Conservation (phyloP, 2,888 invertebrate species). For the Eupithecia vulgata region DNA sequence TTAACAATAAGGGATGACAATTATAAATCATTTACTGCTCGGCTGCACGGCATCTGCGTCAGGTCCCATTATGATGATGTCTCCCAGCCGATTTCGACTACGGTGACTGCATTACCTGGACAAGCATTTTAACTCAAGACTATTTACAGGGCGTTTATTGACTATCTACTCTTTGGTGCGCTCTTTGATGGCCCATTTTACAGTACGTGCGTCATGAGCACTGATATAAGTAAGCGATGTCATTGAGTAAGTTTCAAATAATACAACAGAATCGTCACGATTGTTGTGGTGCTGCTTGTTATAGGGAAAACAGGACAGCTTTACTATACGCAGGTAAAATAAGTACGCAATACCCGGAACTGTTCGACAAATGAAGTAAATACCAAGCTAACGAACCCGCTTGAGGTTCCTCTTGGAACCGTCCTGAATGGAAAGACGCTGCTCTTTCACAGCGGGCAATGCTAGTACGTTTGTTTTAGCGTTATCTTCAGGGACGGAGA, state of each 20-base stretch:
- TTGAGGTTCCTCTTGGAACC: constrained; percentile 66
- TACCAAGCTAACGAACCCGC: constrained; percentile 61
- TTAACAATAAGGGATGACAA: not conserved
- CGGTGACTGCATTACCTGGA: no score
- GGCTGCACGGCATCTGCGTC: not conserved
- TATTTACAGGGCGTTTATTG: no score
- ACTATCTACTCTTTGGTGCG: no score
- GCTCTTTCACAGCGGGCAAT: constrained; percentile 38
- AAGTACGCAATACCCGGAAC: not conserved
- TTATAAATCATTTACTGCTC: not conserved
- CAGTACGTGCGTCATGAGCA: not conserved
- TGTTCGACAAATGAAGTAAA: constrained; percentile 13
- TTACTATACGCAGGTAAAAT: not conserved
- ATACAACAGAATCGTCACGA: not conserved
- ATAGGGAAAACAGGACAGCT: not conserved
- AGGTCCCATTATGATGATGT: no score
- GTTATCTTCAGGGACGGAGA: constrained; percentile 35
- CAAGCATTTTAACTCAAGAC: no score
- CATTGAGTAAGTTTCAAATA: not conserved
- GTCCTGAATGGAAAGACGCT: constrained; percentile 50
- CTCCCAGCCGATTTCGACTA: no score
- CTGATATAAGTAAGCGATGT: not conserved
- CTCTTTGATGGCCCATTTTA: no score
- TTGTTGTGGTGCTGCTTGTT: not conserved
- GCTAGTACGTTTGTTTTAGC: constrained; percentile 45